phyloP scores from a whole-genome alignment of 2,888 invertebrate species.

The Temnothorax ravouxi region DNA sequence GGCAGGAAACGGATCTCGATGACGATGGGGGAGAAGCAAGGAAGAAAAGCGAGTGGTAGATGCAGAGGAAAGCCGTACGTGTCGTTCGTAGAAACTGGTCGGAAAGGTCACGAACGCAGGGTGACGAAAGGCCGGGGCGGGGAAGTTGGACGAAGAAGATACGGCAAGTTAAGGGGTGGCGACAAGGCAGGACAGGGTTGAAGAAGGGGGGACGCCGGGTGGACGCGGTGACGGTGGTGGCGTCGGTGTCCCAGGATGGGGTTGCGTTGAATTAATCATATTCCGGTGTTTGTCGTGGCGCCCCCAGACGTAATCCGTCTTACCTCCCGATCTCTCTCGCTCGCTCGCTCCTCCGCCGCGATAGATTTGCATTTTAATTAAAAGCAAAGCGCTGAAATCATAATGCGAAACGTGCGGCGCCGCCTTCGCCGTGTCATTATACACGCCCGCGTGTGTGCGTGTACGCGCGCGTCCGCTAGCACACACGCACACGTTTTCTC shows the following conservation, averaged over 20 bases:
- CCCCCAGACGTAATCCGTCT: constrained; percentile 86
- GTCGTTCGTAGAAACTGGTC: constrained; percentile 64
- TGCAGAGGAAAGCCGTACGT: constrained; percentile 42
- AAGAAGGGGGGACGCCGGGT: constrained; percentile 48
- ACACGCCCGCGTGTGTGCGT: constrained; percentile 35
- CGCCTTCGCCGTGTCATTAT: constrained; percentile 78
- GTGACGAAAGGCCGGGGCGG: constrained; percentile 41
- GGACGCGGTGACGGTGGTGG: constrained; percentile 69
- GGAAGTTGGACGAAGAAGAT: constrained; percentile 54
- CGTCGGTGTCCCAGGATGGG: constrained; percentile 80
- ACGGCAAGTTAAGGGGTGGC: constrained; percentile 67
- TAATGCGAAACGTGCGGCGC: constrained; percentile 87
- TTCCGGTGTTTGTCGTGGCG: constrained; percentile 86
- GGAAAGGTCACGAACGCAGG: constrained; percentile 58
- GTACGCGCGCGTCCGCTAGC: constrained; percentile 21
- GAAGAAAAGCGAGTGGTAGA: constrained; percentile 35
- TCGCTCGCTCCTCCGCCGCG: constrained; percentile 75
- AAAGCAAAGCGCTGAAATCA: constrained; percentile 89
- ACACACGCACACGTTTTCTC: not conserved
- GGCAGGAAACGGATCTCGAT: constrained; percentile 35
- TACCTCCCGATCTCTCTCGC: constrained; percentile 84
- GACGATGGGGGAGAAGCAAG: constrained; percentile 15
- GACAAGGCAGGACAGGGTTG: constrained; percentile 54
- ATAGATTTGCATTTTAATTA: constrained; percentile 89
- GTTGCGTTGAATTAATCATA: constrained; percentile 86